Conservation (phyloP, 2,113 vertebrate species). For the Collichthys lucidus region DNA sequence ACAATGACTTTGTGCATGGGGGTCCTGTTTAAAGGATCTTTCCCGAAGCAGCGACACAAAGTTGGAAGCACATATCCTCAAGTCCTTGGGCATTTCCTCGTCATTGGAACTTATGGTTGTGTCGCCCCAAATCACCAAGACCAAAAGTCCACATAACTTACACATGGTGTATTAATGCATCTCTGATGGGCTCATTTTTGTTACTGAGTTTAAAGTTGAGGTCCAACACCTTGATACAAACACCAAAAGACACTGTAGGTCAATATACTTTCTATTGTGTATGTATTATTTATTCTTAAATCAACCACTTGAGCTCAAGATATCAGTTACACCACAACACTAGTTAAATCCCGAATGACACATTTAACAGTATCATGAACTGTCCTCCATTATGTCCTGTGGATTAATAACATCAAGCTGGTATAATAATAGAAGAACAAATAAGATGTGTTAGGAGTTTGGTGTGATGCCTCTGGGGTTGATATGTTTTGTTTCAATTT, state of each 20-base stretch:
- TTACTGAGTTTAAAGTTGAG: neutral
- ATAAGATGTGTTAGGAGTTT: neutral
- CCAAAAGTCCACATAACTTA: neutral
- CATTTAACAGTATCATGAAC: no score
- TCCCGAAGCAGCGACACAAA: no score
- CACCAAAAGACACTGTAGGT: neutral
- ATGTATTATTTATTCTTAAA: conserved; percentile 1
- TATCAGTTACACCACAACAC: neutral
- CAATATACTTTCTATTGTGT: neutral
- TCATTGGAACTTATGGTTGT: no score
- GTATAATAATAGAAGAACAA: neutral
- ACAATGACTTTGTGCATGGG: no score
- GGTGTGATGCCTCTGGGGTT: neutral
- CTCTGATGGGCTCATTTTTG: neutral
- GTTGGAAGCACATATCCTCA: no score
- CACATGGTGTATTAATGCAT: neutral
- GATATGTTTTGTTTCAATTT: neutral
- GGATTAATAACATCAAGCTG: neutral
- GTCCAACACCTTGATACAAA: neutral
- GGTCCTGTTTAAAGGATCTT: no score
- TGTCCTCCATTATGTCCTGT: neutral
- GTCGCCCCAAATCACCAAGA: neutral
- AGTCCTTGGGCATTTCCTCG: no score
- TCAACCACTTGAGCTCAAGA: neutral
- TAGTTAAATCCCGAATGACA: no score